phyloP scores from a whole-genome alignment of 2,888 invertebrate genomes.

The Pristionchus entomophagus region DNA sequence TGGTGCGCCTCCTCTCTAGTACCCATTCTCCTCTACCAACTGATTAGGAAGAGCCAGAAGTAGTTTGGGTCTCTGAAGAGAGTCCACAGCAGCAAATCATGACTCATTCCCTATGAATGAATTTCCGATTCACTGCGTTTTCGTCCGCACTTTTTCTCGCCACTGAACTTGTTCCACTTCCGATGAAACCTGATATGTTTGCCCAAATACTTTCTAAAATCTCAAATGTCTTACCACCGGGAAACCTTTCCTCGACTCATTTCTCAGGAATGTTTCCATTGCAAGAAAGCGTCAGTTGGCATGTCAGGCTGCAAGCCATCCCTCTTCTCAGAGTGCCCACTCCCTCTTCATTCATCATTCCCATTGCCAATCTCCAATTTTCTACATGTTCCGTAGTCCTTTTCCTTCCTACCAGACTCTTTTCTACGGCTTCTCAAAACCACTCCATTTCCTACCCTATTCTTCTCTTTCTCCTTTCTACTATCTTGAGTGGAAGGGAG shows the following conservation, averaged over 20 bases:
- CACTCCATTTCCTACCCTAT: neutral
- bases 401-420: neutral
- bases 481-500: conserved; percentile 32
- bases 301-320: neutral
- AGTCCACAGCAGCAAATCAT: no score
- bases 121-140: neutral
- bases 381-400: neutral
- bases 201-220: neutral
- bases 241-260: no score
- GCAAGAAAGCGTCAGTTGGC: neutral
- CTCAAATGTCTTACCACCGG: neutral
- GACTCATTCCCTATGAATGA: conserved; percentile 2
- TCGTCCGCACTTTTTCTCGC: neutral
- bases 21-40: no score
- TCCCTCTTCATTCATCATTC: neutral
- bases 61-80: no score
- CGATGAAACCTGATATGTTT: neutral
- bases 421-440: no score
- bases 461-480: neutral
- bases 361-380: neutral
- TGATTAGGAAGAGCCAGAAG: no score
- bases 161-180: neutral
- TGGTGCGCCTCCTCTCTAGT: no score
- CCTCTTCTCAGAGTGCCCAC: neutral
- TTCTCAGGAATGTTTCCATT: neutral